Percentiles rank a stretch among this genome's conserved stretches.
Evolutionary conservation across 1,140 invertebrate species (phyloP).

Genomic region (Oppia nitens): DNA sequence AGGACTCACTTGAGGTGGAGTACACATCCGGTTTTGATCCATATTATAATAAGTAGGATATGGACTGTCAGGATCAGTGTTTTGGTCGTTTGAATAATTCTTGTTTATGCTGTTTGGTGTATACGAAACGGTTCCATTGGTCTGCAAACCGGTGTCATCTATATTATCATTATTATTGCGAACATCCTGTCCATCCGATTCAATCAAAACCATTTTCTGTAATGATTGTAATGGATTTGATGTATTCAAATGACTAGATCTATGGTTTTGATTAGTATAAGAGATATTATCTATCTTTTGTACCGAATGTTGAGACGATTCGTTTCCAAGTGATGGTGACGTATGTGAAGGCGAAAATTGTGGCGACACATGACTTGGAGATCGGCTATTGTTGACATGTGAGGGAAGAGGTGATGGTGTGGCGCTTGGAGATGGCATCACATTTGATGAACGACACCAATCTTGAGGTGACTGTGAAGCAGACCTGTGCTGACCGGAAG

Average conservation of each 20-base stretch:
- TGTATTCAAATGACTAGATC: constrained; percentile 2
- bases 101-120: constrained; percentile 7
- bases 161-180: constrained; percentile 17
- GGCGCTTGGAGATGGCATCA: constrained; percentile 20
- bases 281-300: constrained; percentile 1
- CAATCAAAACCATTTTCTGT: constrained; percentile 25
- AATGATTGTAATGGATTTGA: constrained; percentile 24
- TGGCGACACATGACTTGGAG: constrained; percentile 19
- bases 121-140: constrained; percentile 8
- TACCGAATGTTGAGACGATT: neutral
- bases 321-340: constrained; percentile 15
- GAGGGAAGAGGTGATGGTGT: constrained; percentile 20
- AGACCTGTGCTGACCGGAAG: neutral
- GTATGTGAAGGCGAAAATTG: constrained; percentile 12
- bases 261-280: neutral
- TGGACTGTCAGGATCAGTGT: constrained; percentile 17
- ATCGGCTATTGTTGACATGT: constrained; percentile 16
- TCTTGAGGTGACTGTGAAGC: neutral
- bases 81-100: neutral
- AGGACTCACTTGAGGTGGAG: constrained; percentile 16
- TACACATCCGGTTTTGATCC: constrained; percentile 21
- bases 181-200: constrained; percentile 16
- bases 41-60: constrained; percentile 23
- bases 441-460: constrained; percentile 10
- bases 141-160: neutral